A percentile compares a stretch with the other conserved stretches of the same genome.
phyloP scores from a whole-genome alignment of 2,797 vertebrate genomes.

The Hydrolagus colliei region DNA sequence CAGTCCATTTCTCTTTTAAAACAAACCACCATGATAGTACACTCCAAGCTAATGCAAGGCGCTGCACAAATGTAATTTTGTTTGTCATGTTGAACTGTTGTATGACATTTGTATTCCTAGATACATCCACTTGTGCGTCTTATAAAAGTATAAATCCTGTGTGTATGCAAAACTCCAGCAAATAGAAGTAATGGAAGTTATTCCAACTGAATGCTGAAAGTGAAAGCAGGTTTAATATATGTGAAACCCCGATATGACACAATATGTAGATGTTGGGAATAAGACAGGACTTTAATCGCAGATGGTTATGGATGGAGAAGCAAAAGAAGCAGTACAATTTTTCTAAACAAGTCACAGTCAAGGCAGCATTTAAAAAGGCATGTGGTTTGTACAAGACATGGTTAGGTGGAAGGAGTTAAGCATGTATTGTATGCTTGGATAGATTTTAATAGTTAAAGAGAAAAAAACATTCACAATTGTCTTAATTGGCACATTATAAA shows the following conservation, averaged over 20 bases:
- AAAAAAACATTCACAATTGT: constrained; percentile 2
- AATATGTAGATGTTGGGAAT: not conserved
- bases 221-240: not conserved
- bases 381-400: not conserved
- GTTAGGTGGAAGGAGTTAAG: not conserved
- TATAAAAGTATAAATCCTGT: no score
- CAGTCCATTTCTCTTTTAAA: not conserved
- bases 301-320: not conserved
- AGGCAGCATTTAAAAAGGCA: constrained; percentile 1
- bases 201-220: not conserved
- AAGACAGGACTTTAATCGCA: not conserved
- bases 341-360: not conserved
- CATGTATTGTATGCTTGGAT: not conserved
- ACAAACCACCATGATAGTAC: not conserved
- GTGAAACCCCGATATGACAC: not conserved
- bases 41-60: not conserved
- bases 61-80: no score
- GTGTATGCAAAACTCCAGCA: not conserved
- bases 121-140: not conserved
- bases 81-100: not conserved
- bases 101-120: not conserved
- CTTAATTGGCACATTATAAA: constrained; percentile 17
- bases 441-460: not conserved
- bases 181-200: not conserved
- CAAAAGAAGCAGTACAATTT: constrained; percentile 8